Evolutionary conservation across 2,113 vertebrate species (phyloP), one percentile per base, ranked within the genome.

Genomic region (Diadophis punctatus): DNA sequence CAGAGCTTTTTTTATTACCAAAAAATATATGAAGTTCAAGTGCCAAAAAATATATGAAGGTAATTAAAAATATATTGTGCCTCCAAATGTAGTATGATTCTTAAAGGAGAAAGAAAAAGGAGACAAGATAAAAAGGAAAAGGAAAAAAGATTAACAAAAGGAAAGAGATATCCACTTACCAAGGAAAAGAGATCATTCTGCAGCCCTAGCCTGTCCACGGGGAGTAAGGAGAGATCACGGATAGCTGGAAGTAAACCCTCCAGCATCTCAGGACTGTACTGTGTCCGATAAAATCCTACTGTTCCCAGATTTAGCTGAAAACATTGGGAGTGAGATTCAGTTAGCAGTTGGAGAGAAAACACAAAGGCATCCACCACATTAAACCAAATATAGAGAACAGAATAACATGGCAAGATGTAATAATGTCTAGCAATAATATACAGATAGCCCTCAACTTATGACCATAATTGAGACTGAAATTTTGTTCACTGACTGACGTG

Each of bases 171-270:
- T 8, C 8, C 11, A 68, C 97, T 99, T 96, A 99, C 99, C 97
- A 99, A 97, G 46, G 99, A 99, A 97, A 99, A 99, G 55, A 99
- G 98, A 96, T 99, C 99, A 52, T 99, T 99, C 97, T 99, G 99
- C 94, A 99, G 98, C 90, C 99, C 98, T 39, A 99, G 98, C 58
- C 99, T 98, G 97, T 99, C 99, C 95, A 99, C 99, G 0, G 99
- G 99, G 91, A 98, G 98, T 94, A 99, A 97, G 94, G 98, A 98
- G 95, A 99, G 98, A 97, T 99, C 98, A 89, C 97, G 94, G 96
- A 99, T 97, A 20, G 98, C 99, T 4, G 99, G 99, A 90, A 99
- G 96, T 93, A 99, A 97, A 93, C 98, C 98, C 92, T 99, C 97
- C 96, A 99, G 97, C 99, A 99, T 99, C 94, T 97, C 90, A 0